Conservation (phyloP, 2,797 vertebrate species). For the Acrossocheilus wenchowensis region DNA sequence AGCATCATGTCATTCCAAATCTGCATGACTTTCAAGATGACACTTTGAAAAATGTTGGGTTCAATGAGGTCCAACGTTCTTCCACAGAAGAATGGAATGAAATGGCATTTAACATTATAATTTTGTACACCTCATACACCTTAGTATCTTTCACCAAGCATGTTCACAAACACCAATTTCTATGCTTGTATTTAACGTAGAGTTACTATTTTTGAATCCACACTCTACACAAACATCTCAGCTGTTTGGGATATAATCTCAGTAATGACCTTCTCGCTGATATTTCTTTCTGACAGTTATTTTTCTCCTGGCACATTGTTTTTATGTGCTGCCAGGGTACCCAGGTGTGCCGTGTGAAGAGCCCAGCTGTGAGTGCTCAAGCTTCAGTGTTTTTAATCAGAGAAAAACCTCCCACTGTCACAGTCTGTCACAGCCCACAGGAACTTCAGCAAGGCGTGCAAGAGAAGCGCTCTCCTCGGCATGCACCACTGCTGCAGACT, state of each 20-base stretch:
- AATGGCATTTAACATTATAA: neutral
- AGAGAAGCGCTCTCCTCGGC: constrained; percentile 34
- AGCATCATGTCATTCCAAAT: neutral
- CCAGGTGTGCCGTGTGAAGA: constrained; percentile 75
- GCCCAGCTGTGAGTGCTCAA: constrained; percentile 73
- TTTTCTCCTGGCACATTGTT: constrained; percentile 50
- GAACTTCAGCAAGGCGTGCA: constrained; percentile 68
- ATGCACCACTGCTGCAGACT: constrained; percentile 5
- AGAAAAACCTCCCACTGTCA: constrained; percentile 55
- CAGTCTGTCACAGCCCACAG: constrained; percentile 69
- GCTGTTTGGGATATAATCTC: constrained; percentile 43
- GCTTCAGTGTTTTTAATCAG: constrained; percentile 56
- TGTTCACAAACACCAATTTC: constrained; percentile 8
- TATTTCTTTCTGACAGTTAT: constrained; percentile 50
- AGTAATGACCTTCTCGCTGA: constrained; percentile 47
- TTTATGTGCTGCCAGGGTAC: constrained; percentile 68
- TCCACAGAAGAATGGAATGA: neutral
- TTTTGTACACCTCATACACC: neutral
- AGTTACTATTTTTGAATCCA: constrained; percentile 17
- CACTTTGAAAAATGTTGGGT: neutral
- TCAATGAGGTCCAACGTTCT: neutral
- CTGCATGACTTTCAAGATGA: neutral
- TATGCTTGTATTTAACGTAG: constrained; percentile 1
- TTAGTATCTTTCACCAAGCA: neutral
- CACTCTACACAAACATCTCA: constrained; percentile 24